A percentile compares a stretch with the other conserved stretches of the same genome.
These are phyloP conservation scores for Penaeus indicus DNA, from an alignment of 1,140 invertebrate genomes.

Conservation along the genomic window DNA sequence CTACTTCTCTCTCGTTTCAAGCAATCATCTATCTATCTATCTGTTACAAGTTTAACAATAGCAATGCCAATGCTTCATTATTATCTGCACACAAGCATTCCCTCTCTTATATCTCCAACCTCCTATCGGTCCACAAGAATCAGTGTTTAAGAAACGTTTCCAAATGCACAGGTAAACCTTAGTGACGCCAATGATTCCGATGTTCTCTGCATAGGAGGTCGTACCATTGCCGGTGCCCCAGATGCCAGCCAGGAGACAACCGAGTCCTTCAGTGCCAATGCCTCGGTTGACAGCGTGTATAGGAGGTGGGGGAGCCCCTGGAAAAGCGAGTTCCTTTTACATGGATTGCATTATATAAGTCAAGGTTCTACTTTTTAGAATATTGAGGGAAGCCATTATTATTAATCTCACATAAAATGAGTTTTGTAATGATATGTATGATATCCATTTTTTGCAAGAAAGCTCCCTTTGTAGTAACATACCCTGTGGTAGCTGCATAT, in stretches of 20 bases:
- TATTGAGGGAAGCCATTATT: not conserved
- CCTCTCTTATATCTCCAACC: not conserved
- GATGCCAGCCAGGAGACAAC: constrained; percentile 84
- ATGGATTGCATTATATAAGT: no score
- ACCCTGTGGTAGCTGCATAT: no score
- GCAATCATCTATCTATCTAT: not conserved
- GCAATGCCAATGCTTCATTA: not conserved
- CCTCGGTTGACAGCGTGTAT: constrained; percentile 89
- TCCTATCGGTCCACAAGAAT: no score
- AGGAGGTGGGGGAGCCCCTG: constrained; percentile 84
- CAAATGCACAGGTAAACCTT: constrained; percentile 1
- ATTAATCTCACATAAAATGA: not conserved
- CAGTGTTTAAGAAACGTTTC: no score
- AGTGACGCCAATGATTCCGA: constrained; percentile 85
- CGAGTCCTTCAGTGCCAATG: constrained; percentile 86
- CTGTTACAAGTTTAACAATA: not conserved
- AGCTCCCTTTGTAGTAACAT: no score
- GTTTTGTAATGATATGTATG: no score
- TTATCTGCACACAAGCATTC: not conserved
- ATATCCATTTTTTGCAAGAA: no score
- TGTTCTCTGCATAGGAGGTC: constrained; percentile 91
- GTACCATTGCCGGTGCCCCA: constrained; percentile 88
- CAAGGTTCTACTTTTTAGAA: not conserved
- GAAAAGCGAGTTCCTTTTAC: not conserved
- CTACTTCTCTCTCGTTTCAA: no score